Evolutionary conservation across 2,113 vertebrate species (phyloP).

Genomic region (Forbesichthys papilliferus): DNA sequence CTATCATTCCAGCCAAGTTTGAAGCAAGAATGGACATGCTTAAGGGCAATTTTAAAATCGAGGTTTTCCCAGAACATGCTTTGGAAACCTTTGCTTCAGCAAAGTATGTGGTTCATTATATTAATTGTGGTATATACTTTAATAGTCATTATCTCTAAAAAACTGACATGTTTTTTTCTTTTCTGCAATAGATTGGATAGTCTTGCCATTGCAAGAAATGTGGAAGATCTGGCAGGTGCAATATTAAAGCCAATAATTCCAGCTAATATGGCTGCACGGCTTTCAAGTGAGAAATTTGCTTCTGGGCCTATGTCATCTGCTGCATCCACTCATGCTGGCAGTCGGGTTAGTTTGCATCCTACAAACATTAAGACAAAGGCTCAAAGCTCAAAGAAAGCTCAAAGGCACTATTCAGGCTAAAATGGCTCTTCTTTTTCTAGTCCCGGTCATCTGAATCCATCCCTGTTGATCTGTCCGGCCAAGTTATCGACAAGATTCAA

Average conservation of each 20-base stretch:
- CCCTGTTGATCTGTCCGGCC: slow-evolving; percentile 26
- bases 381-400: no score
- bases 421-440: slow-evolving; percentile 53
- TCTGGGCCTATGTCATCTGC: slow-evolving; percentile 31
- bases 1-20: slow-evolving; percentile 70
- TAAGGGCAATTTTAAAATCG: slow-evolving; percentile 77
- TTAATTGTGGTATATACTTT: not conserved
- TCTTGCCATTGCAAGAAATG: slow-evolving; percentile 79
- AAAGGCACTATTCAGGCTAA: not conserved
- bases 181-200: slow-evolving; percentile 72
- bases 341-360: slow-evolving; percentile 45
- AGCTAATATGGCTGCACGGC: not conserved
- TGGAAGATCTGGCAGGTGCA: slow-evolving; percentile 69
- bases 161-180: not conserved
- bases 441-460: slow-evolving; percentile 66
- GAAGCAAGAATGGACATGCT: slow-evolving; percentile 74
- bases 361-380: not conserved
- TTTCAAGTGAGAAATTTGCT: slow-evolving; percentile 56
- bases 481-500: not conserved
- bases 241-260: slow-evolving; percentile 77
- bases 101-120: slow-evolving; percentile 59
- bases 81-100: slow-evolving; percentile 68
- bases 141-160: not conserved
- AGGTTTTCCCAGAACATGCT: slow-evolving; percentile 64
- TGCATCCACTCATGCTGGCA: slow-evolving; percentile 20